Percentiles rank a stretch among this genome's conserved stretches.
Conservation (phyloP, 2,113 vertebrate genomes). For the Deroptyus accipitrinus region DNA sequence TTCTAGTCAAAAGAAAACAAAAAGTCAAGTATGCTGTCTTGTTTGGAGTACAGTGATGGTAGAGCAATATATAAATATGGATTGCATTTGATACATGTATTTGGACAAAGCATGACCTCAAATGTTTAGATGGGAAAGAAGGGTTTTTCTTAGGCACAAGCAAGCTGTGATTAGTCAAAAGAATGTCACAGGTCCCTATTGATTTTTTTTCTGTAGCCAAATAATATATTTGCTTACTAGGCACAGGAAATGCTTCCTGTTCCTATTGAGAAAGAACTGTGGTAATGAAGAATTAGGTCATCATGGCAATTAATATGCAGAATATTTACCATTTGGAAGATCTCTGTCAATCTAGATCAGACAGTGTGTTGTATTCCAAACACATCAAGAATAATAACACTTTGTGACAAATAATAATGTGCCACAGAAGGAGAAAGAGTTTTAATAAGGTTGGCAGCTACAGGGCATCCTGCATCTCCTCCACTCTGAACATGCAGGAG, state of each 20-base stretch:
- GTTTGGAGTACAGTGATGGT: not conserved
- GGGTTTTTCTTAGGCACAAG: not conserved
- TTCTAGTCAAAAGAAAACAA: not conserved
- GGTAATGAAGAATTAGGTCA: not conserved
- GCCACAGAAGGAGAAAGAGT: not conserved
- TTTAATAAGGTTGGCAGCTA: not conserved
- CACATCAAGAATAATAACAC: not conserved
- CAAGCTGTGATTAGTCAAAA: not conserved
- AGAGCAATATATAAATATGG: not conserved
- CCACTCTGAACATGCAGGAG: accelerated
- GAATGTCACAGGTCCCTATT: accelerated
- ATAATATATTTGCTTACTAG: not conserved
- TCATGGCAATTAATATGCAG: not conserved
- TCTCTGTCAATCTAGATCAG: not conserved
- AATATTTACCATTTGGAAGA: not conserved
- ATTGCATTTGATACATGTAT: not conserved
- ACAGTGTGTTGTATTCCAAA: accelerated
- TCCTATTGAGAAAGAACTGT: not conserved
- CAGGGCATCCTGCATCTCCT: not conserved
- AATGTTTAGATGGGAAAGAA: not conserved
- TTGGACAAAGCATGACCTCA: not conserved
- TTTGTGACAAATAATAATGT: not conserved
- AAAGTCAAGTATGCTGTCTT: not conserved
- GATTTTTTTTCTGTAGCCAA: not conserved
- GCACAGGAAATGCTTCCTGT: not conserved